Percentiles rank a stretch among this genome's conserved stretches.
Conservation (phyloP, 2,113 vertebrate genomes). For the Nanger granti region DNA sequence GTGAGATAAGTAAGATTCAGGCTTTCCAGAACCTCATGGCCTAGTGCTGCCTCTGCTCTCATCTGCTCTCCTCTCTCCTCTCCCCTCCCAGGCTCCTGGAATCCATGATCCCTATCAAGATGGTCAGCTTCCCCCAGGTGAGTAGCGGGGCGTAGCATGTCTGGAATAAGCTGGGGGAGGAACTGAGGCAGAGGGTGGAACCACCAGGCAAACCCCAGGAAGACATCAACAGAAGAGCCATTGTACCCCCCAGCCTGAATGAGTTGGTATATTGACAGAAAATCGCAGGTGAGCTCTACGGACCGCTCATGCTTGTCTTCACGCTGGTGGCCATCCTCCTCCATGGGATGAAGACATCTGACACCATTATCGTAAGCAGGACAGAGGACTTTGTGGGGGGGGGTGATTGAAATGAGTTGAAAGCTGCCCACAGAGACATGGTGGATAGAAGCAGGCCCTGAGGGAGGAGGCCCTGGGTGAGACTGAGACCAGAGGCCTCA, state of each 20-base stretch:
- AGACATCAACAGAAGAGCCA: neutral
- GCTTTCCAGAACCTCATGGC: neutral
- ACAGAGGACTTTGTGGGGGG: neutral
- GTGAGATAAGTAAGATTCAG: neutral
- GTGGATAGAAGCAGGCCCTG: neutral
- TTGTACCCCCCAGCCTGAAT: conserved; percentile 17
- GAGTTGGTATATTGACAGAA: conserved; percentile 81
- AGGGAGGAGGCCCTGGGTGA: neutral
- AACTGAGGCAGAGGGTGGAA: neutral
- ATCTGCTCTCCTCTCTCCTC: neutral
- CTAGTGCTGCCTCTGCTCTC: neutral
- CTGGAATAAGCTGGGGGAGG: neutral
- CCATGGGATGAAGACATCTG: conserved; percentile 98
- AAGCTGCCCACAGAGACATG: neutral
- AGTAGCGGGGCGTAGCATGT: conserved; percentile 21
- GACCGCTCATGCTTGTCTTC: conserved; percentile 98
- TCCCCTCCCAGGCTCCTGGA: conserved; percentile 85
- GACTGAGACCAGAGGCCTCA: neutral
- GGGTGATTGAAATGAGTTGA: neutral
- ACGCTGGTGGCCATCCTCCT: conserved; percentile 96
- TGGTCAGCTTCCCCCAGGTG: conserved; percentile 98
- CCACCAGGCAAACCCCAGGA: neutral
- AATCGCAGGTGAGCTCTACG: conserved; percentile 95
- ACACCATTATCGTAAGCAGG: conserved; percentile 91
- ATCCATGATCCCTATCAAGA: conserved; percentile 94